Evolutionary conservation across 2,113 vertebrate genomes (phyloP), one percentile per base, ranked within the genome.

Genomic region (Manacus vitellinus): DNA sequence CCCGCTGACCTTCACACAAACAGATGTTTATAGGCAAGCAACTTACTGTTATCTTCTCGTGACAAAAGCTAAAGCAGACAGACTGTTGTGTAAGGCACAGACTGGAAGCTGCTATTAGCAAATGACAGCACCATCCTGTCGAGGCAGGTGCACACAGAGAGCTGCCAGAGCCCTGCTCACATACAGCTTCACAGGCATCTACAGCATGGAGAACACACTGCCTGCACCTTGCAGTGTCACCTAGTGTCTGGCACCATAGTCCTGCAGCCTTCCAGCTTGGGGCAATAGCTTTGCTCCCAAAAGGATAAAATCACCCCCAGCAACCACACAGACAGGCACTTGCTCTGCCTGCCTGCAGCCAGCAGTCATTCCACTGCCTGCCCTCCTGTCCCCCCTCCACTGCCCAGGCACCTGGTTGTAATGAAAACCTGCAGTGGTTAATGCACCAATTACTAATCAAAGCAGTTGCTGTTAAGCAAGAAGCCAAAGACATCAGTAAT

Each of bases 311-410:
- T 23, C 14, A 0, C 8, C 28, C 66, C 24, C 68, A 79, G 51
- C 4, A 25, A 23, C 10, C 0, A 0, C 63, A 14, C 1, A 14
- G 44, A 5, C 17, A 10, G 37, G 49, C 4, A 0, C 23, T 35
- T 59, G 58, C 41, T 44, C 68, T 44, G 58, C 52, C 72, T 2
- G 1, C 72, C 47, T 7, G 22, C 19, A 61, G 37, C 49, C 2
- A 1, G 15, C 0, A 2, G 33, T 43, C 41, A 27, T 71, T 20
- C 51, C 19, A 0, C 43, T 24, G 31, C 35, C 78, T 47, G 70
- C 63, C 44, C 47, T 49, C 9, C 0, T 6, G 9, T 24, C 20
- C 31, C 28, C 20, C 44, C 18, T 11, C 55, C 30, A 4, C 21
- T 51, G 21, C 6, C 27, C 54, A 21, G n/a, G 16, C 25, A 49